These are phyloP conservation scores for Epinephelus cyanopodus DNA, from an alignment of 2,113 vertebrate species.

Conservation along the genomic window DNA sequence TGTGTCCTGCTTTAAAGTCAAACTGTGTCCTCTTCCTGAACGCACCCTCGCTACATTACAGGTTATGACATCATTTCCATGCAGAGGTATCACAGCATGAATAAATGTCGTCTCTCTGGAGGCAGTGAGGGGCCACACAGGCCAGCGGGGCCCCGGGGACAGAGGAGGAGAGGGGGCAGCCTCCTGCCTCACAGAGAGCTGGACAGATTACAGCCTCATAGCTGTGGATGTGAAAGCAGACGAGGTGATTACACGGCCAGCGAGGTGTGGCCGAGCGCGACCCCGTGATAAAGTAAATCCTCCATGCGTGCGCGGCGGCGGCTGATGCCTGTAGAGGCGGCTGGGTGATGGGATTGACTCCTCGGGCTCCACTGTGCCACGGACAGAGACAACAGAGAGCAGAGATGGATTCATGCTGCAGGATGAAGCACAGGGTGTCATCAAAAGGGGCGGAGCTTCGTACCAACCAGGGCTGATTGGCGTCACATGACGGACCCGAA, in stretches of 20 bases:
- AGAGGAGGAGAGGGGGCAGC: neutral
- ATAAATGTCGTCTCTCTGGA: neutral
- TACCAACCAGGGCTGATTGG: too few relatives aligned
- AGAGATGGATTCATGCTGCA: too few relatives aligned
- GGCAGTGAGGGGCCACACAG: neutral
- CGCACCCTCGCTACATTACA: neutral
- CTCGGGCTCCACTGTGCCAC: constrained; percentile 22
- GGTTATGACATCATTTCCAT: neutral
- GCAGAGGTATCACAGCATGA: too few relatives aligned
- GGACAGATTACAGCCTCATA: constrained; percentile 62
- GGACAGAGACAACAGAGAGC: neutral
- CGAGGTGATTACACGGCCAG: constrained; percentile 67
- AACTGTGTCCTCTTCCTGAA: neutral
- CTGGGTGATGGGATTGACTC: constrained; percentile 18
- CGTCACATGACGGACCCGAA: too few relatives aligned
- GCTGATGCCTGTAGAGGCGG: constrained; percentile 64
- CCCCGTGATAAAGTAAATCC: constrained; percentile 72
- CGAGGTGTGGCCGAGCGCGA: constrained; percentile 49
- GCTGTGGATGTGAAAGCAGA: constrained; percentile 67
- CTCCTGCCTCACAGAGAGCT: constrained; percentile 5
- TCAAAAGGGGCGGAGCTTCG: too few relatives aligned
- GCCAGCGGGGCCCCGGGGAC: neutral
- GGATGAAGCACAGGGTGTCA: too few relatives aligned
- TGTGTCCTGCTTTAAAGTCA: neutral
- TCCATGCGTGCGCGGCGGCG: constrained; percentile 42